phyloP scores from a whole-genome alignment of 2,113 vertebrate genomes.

The Eurystomus gularis region DNA sequence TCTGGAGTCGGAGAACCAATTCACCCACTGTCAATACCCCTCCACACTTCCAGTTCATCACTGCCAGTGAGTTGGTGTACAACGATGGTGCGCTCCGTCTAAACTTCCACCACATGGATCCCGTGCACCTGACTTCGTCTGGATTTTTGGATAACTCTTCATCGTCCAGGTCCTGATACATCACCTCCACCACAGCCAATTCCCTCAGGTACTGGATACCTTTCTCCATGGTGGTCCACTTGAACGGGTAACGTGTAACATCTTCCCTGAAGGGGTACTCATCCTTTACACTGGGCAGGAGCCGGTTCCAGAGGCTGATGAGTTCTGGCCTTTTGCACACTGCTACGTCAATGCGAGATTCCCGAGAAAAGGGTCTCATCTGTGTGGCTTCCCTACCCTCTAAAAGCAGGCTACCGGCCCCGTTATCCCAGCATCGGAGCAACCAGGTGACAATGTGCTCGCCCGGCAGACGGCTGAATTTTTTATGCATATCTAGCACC shows the following conservation, averaged over 20 bases:
- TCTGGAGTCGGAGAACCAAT: not conserved
- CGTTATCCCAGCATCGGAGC: not conserved
- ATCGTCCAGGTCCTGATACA: not conserved
- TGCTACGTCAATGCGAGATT: not conserved
- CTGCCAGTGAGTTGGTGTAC: not conserved
- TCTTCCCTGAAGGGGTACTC: not conserved
- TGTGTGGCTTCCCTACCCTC: not conserved
- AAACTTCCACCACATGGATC: not conserved
- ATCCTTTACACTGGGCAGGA: not conserved
- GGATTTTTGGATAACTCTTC: not conserved
- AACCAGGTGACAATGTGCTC: not conserved
- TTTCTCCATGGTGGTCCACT: not conserved
- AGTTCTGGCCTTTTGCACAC: not conserved
- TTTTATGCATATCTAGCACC: not conserved
- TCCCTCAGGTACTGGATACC: not conserved
- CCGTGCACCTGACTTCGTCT: not conserved
- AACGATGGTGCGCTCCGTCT: accelerated
- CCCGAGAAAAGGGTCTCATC: not conserved
- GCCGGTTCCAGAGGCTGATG: not conserved
- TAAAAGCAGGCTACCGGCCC: not conserved
- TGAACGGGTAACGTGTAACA: not conserved
- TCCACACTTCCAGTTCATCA: not conserved
- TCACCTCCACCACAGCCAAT: not conserved
- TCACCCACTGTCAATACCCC: not conserved
- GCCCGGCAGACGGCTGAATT: not conserved